phyloP scores from a whole-genome alignment of 1,140 invertebrate genomes.

The Drosophila nigromelanica region DNA sequence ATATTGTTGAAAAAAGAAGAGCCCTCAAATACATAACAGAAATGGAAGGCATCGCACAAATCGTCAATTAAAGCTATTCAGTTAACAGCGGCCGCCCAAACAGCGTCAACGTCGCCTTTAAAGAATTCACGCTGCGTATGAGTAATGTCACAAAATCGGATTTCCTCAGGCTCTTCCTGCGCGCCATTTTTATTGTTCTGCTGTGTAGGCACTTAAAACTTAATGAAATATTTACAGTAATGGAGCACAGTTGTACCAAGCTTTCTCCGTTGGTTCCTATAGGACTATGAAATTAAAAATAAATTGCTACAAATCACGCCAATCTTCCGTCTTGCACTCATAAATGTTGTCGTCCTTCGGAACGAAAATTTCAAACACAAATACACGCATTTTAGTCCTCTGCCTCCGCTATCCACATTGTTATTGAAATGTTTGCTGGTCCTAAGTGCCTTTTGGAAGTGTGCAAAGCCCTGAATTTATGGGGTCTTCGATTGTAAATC shows the following conservation, averaged over 20 bases:
- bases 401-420: background rate
- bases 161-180: conserved; percentile 20
- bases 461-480: conserved; percentile 32
- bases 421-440: conserved; percentile 41
- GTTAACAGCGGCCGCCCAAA: conserved; percentile 17
- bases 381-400: conserved; percentile 18
- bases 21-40: conserved; percentile 24
- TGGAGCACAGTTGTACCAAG: conserved; percentile 61
- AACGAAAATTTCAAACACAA: conserved; percentile 6
- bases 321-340: conserved; percentile 56
- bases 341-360: conserved; percentile 58
- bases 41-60: conserved; percentile 23
- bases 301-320: conserved; percentile 77
- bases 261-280: conserved; percentile 20
- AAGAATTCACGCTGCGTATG: conserved; percentile 71
- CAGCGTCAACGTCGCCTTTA: conserved; percentile 32
- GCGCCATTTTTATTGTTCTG: conserved; percentile 70
- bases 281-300: conserved; percentile 55
- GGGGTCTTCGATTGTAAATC: conserved; percentile 30
- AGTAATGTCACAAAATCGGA: conserved; percentile 62
- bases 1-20: conserved; percentile 33
- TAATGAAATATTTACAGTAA: conserved; percentile 81
- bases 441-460: conserved; percentile 27
- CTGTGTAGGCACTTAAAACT: conserved; percentile 75
- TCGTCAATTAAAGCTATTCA: conserved; percentile 72